Base-by-base conservation (phyloP, 1,140 invertebrate species). In the Drosophila chauvacae region DNA sequence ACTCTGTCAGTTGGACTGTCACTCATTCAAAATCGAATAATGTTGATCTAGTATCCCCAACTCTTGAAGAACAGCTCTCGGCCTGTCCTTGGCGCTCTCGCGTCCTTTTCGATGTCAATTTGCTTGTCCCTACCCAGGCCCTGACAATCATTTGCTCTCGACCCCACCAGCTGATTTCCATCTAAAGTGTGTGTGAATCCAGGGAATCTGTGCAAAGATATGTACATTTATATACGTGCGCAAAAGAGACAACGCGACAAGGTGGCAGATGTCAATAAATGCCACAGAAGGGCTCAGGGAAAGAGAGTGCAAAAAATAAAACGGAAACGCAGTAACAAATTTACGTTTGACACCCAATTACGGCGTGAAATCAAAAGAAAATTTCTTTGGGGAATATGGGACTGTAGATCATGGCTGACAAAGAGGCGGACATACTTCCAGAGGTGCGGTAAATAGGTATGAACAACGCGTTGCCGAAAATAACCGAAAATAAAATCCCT, bases 321-420 rank as follows among this genome's bases (percentile, higher is more conserved):
- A 55, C 66, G 79, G 76, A 81, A 82, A 61, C 57, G 73, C 62
- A 66, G 83, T 75, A 85, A 85, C 81, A 85, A 85, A 82, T 84
- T 82, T 83, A 82, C 79, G 75, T 82, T 86, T 87, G 83, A 86
- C 83, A 86, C 83, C 83, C 83, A 86, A 86, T 86, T 87, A 88
- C 83, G 83, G 83, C 84, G 80, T 76, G 76, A 87, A 87, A 83
- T 87, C 83, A 87, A 87, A 87, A 83, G 80, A 73, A 87, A 87
- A 87, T 83, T 87, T 77, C 80, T 71, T 60, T 75, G 68, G 79
- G 78, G 74, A 85, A 86, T 86, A 66, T 73, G 61, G 70, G 66
- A 62, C 41, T 53, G 37, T 28, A 33, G 48, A 60, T 50, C 30
- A 60, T 41, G 45, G 45, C 55, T 59, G 16, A 37, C 16, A 41